Conservation (phyloP, 2,888 invertebrate genomes). For the Chloroclystis v-ata region DNA sequence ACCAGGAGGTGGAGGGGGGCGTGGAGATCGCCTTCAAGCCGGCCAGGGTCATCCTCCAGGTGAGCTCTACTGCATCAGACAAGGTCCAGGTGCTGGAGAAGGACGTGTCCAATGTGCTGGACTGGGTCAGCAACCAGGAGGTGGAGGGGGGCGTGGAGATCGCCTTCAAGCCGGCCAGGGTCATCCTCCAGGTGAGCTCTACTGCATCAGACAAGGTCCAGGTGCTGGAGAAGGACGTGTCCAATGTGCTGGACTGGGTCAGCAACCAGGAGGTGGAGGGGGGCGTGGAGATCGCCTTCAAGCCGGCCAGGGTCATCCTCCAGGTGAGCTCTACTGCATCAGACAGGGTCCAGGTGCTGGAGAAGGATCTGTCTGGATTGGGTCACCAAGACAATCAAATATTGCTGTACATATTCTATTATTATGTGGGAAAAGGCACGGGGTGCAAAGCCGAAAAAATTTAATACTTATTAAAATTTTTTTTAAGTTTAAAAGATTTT, state of each 20-base stretch:
- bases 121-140: constrained; percentile 89
- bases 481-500: too few relatives aligned
- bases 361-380: constrained; percentile 94
- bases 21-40: constrained; percentile 98
- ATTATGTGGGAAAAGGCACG: too few relatives aligned
- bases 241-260: constrained; percentile 93
- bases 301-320: constrained; percentile 95
- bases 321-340: constrained; percentile 80
- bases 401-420: too few relatives aligned
- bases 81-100: constrained; percentile 83
- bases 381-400: constrained; percentile 82
- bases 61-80: constrained; percentile 43
- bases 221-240: constrained; percentile 89
- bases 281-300: constrained; percentile 95
- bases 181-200: constrained; percentile 89
- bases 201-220: constrained; percentile 58
- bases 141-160: constrained; percentile 89
- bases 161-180: constrained; percentile 96
- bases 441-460: too few relatives aligned
- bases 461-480: too few relatives aligned
- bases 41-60: constrained; percentile 96
- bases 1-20: constrained; percentile 81
- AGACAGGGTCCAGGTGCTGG: constrained; percentile 80
- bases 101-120: constrained; percentile 92
- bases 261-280: constrained; percentile 81